Percentiles rank a stretch among this genome's conserved stretches.
Conservation (phyloP, 2,113 vertebrate species). For the Callopanchax toddi region DNA sequence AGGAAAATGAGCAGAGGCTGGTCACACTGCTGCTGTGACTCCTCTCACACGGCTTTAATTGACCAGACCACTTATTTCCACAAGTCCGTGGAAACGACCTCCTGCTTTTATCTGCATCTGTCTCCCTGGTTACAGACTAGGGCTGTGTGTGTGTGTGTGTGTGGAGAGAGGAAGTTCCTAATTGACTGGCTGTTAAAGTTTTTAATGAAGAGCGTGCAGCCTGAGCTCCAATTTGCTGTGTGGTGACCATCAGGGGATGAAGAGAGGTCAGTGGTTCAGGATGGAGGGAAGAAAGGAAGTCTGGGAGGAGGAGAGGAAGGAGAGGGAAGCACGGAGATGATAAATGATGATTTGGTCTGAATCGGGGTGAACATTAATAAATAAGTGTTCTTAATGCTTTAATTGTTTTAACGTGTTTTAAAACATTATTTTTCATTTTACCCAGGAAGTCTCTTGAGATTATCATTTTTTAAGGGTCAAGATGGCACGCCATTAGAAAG, state of each 20-base stretch:
- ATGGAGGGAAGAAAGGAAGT: neutral
- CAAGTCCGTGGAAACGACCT: conserved; percentile 51
- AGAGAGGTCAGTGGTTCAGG: conserved; percentile 25
- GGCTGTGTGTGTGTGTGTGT: conserved; percentile 25
- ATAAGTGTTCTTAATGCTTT: no score
- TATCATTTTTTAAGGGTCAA: no score
- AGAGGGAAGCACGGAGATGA: no score
- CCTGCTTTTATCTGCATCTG: conserved; percentile 48
- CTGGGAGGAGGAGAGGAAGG: neutral
- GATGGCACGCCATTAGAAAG: no score
- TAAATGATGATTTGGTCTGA: no score
- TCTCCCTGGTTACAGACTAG: conserved; percentile 65
- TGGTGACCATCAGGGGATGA: conserved; percentile 38
- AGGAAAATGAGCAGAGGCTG: conserved; percentile 41
- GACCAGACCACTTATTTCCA: conserved; percentile 47
- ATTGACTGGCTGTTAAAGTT: conserved; percentile 77
- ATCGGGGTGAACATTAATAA: no score
- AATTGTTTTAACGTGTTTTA: no score
- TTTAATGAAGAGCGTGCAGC: conserved; percentile 71
- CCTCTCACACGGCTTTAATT: conserved; percentile 54
- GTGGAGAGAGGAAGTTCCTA: conserved; percentile 58
- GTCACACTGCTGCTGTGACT: conserved; percentile 35
- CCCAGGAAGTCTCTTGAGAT: no score
- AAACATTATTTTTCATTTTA: no score
- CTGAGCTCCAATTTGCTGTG: conserved; percentile 71